Base-by-base conservation (phyloP, 2,113 vertebrate species). In the Rhinichthys klamathensis region DNA sequence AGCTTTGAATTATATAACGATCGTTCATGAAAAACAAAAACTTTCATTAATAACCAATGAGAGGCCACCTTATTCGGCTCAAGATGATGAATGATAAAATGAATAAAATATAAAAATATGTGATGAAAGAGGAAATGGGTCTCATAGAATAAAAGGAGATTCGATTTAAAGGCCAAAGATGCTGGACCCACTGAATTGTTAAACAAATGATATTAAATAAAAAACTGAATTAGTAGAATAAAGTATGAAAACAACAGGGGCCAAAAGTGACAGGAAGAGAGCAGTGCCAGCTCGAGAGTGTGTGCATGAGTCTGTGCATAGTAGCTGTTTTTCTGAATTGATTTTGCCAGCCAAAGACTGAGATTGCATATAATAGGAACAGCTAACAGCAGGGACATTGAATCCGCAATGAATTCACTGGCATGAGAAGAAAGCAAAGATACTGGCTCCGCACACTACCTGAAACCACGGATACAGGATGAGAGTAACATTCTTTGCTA, bases 381-480 rank as follows among this genome's bases (percentile, higher is more conserved):
- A 80, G 67, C 65, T 61, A 79, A 80, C 63, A 85, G 60, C 84
- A 70, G 61, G 65, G 63, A 54, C 84, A 85, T 44, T 84, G 83
- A 46, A 63, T 76, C 58, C 12, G 58, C 83, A 76, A 77, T 77
- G 60, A 60, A 70, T 80, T 80, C 75, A 27, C 76, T 60, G 85
- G 54, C 54, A 61, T 23, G 35, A 30, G 67, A 56, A 82, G 38
- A 80, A 80, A 41, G 61, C 44, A 70, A 49, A 84, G 30, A 56
- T 13, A 32, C 75, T 38, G 63, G 84, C 84, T 38, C 54, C 30
- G 65, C 16, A 9, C 18, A 30, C 75, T 51, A 74, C 69, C 44
- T 65, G 78, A 61, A 63, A 63, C 69, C n/a, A 7, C 27, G 69
- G 58, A 63, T 38, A 41, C 12, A 81, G 70, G 58, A 73, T 75